These are phyloP conservation scores for Sus scrofa DNA, from an alignment of 2,113 vertebrate species.

Conservation along the genomic window T2T-Sscrofa CM000827.6:72302501-72303000, in stretches of 20 bases:
- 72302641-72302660: conserved; percentile 46
- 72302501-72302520: conserved; percentile 67
- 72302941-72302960: neutral
- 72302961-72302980: neutral
- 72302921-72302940: neutral
- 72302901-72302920: neutral
- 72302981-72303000: conserved; percentile 14
- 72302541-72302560: conserved; percentile 55
- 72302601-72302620: neutral
- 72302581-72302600: neutral
- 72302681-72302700: neutral
- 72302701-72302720: conserved; percentile 63
- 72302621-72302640: neutral
- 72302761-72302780: neutral
- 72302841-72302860: neutral
- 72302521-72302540: conserved; percentile 69
- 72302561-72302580: conserved; percentile 8
- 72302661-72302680: neutral
- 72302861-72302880: neutral
- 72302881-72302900: neutral
- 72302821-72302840: neutral
- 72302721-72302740: conserved; percentile 35
- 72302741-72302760: conserved; percentile 42
- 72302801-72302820: neutral
- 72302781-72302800: neutral